Evolutionary conservation across 2,888 invertebrate species (phyloP), one percentile per base, ranked within the genome.

Genomic region (Trissoscelio sp.): DNA sequence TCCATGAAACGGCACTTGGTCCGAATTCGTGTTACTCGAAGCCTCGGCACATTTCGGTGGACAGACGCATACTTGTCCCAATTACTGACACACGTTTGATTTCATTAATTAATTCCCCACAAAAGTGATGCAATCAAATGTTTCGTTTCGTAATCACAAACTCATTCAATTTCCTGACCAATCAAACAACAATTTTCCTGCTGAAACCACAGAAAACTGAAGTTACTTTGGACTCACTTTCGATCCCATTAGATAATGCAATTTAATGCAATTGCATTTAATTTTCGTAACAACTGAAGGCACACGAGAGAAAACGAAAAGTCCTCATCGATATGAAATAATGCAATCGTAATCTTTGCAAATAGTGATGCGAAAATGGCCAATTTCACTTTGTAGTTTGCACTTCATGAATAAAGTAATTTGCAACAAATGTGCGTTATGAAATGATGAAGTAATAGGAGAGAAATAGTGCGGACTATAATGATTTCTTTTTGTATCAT

Each of bases 1-100:
- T 88, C 88, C 85, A 79, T 81, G 81, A 83, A 85, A 84, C 81
- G 80, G 66, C 74, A 69, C 77, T 83, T 79, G 74, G 62, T 74
- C 79, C 66, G 81, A 81, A 84, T 83, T 70, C 73, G 57, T 60
- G 46, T 53, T 58, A 18, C 44, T 53, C 44, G 12, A 24, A 42
- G 22, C 31, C n/a, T 34, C 20, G 57, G 37, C 37, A 20, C 34
- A 42, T 48, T 73, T 58, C 22, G 51, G 14, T 16, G 20, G 12
- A 44, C 57, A n/a, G n/a, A n/a, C n/a, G n/a, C n/a, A n/a, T n/a
- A n/a, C n/a, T n/a, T n/a, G n/a, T n/a, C n/a, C n/a, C n/a, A n/a
- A n/a, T n/a, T n/a, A n/a, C n/a, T n/a, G n/a, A n/a, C n/a, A n/a
- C n/a, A n/a, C n/a, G n/a, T n/a, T n/a, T n/a, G n/a, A n/a, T n/a